Percentiles rank a stretch among this genome's conserved stretches.
These are phyloP conservation scores for Tanypteryx hageni DNA, from an alignment of 2,888 invertebrate genomes.

Conservation along the genomic window DNA sequence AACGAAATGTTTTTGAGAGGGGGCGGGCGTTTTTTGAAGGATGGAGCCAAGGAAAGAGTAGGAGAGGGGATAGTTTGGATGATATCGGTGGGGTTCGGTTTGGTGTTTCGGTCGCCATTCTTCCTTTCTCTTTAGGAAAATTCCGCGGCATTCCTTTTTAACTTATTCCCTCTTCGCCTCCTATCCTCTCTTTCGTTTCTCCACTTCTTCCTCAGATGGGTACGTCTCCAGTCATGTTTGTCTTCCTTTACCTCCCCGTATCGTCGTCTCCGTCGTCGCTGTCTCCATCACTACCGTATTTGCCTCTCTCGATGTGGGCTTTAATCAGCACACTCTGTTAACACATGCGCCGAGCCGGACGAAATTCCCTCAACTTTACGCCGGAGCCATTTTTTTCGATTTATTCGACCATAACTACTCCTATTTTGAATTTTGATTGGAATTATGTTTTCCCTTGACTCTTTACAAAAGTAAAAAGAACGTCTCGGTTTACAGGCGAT, in stretches of 20 bases:
- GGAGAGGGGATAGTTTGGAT: conserved; percentile 18
- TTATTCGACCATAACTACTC: not conserved
- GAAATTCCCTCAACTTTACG: not conserved
- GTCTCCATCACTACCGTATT: not conserved
- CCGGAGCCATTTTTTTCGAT: not conserved
- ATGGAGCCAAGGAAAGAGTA: not conserved
- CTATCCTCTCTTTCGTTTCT: not conserved
- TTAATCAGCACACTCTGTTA: conserved; percentile 27
- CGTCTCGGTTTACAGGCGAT: conserved; percentile 12
- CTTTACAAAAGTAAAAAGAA: not conserved
- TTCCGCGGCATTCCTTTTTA: not conserved
- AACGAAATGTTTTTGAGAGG: conserved; percentile 43
- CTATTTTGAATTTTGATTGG: conserved; percentile 55
- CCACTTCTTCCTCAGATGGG: not conserved
- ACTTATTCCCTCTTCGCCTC: not conserved
- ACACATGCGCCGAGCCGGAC: not conserved
- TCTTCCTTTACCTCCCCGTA: not conserved
- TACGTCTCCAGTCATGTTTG: not conserved
- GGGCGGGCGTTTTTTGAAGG: not conserved
- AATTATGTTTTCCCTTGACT: not conserved
- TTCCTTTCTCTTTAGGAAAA: not conserved
- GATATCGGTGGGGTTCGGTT: not conserved
- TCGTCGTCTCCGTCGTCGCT: not conserved
- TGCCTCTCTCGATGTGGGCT: not conserved
- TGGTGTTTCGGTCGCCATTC: not conserved